Evolutionary conservation across 1,140 invertebrate genomes (phyloP).

Genomic region (Eurytemora carolleeae): DNA sequence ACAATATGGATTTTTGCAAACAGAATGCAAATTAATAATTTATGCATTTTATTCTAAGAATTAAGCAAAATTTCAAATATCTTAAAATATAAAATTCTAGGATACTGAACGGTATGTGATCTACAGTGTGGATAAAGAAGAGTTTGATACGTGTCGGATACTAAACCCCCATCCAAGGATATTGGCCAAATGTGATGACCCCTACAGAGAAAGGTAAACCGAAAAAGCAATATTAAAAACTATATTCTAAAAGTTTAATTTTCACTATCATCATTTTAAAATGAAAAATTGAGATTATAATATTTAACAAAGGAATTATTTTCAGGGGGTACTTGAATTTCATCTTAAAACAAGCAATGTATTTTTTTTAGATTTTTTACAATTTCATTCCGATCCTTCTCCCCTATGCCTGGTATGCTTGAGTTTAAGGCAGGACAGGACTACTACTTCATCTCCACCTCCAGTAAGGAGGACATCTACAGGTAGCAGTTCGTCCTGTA

Average conservation of each 20-base stretch:
- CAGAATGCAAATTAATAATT: too few species aligned
- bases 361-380: slow-evolving; percentile 77
- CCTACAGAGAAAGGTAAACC: slow-evolving; percentile 39
- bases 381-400: slow-evolving; percentile 84
- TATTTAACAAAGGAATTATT: too few species aligned
- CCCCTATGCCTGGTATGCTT: slow-evolving; percentile 75
- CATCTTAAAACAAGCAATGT: too few species aligned
- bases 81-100: too few species aligned
- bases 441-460: slow-evolving; percentile 87
- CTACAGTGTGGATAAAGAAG: slow-evolving; percentile 50
- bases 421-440: slow-evolving; percentile 84
- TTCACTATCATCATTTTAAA: too few species aligned
- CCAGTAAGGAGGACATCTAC: slow-evolving; percentile 71
- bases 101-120: slow-evolving; percentile 8
- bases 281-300: too few species aligned
- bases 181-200: slow-evolving; percentile 87
- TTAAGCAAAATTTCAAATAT: too few species aligned
- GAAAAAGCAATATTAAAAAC: too few species aligned
- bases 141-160: slow-evolving; percentile 84
- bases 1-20: too few species aligned
- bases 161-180: slow-evolving; percentile 75
- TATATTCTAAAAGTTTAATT: too few species aligned
- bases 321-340: too few species aligned
- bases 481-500: slow-evolving; percentile 25
- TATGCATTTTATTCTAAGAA: too few species aligned